These are phyloP conservation scores for Aptenodytes patagonicus DNA, from an alignment of 2,113 vertebrate genomes.

Conservation along the genomic window DNA sequence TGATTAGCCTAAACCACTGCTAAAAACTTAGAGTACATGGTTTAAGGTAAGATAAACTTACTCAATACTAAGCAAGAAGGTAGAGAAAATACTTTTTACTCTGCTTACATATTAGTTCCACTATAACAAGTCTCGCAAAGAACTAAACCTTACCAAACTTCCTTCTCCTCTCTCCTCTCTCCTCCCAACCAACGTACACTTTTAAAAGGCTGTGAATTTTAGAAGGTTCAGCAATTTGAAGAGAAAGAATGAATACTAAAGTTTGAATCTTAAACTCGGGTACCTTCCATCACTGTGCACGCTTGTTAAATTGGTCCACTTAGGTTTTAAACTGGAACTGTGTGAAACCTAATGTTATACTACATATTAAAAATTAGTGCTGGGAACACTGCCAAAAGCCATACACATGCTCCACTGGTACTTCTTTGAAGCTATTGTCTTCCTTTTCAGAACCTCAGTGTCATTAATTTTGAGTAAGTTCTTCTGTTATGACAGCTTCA, in stretches of 20 bases:
- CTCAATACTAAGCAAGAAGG: not conserved
- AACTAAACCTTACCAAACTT: not conserved
- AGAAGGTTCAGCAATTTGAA: not conserved
- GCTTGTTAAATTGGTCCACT: not conserved
- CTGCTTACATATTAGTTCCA: not conserved
- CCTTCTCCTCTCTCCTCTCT: not conserved
- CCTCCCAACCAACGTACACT: not conserved
- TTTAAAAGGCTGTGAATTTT: not conserved
- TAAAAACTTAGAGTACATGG: not conserved
- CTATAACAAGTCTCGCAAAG: not conserved
- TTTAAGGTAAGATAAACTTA: not conserved
- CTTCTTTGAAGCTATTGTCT: not conserved
- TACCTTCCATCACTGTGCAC: not conserved
- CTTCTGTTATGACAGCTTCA: not conserved
- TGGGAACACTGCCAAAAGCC: not conserved
- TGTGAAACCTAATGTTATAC: not conserved
- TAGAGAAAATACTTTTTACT: not conserved
- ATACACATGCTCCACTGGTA: not conserved
- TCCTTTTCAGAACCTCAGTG: not conserved
- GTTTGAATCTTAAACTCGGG: not conserved
- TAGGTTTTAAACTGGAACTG: not conserved
- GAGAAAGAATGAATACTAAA: not conserved
- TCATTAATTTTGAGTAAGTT: not conserved
- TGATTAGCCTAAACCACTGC: not conserved
- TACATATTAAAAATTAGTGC: not conserved